Conservation (phyloP, 2,888 invertebrate species). For the Stenolophus ochropezus region DNA sequence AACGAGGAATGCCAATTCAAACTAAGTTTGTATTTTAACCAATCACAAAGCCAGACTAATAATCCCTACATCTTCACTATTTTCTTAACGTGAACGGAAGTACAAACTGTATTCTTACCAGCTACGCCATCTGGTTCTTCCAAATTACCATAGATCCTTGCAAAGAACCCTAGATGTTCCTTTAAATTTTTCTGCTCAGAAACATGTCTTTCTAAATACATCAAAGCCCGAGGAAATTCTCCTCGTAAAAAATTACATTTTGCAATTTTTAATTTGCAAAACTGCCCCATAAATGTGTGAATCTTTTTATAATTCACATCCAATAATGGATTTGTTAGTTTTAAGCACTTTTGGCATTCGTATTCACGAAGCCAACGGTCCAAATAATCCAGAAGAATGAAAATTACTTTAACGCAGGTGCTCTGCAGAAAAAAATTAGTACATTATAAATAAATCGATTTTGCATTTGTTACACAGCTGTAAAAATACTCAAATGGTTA, state of each 20-base stretch:
- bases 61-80: too few species aligned
- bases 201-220: constrained; percentile 85
- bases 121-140: constrained; percentile 94
- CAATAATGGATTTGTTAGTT: constrained; percentile 58
- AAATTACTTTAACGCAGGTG: constrained; percentile 82
- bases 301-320: constrained; percentile 67
- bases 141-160: constrained; percentile 89
- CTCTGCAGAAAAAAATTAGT: constrained; percentile 68
- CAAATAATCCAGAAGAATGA: constrained; percentile 84
- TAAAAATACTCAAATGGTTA: too few species aligned
- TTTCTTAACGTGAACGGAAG: too few species aligned
- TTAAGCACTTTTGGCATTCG: constrained; percentile 70
- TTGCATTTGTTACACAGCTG: too few species aligned
- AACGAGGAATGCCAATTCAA: too few species aligned
- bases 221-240: constrained; percentile 84
- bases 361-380: constrained; percentile 84
- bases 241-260: constrained; percentile 84
- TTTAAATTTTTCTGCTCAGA: constrained; percentile 76
- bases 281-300: constrained; percentile 67
- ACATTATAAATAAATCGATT: too few species aligned
- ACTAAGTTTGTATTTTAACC: too few species aligned
- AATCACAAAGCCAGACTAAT: too few species aligned
- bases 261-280: constrained; percentile 82
- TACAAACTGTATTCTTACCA: constrained; percentile 74
- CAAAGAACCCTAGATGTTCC: constrained; percentile 79